These are phyloP conservation scores for Columbina picui DNA, from an alignment of 2,113 vertebrate species.

Conservation along the genomic window DNA sequence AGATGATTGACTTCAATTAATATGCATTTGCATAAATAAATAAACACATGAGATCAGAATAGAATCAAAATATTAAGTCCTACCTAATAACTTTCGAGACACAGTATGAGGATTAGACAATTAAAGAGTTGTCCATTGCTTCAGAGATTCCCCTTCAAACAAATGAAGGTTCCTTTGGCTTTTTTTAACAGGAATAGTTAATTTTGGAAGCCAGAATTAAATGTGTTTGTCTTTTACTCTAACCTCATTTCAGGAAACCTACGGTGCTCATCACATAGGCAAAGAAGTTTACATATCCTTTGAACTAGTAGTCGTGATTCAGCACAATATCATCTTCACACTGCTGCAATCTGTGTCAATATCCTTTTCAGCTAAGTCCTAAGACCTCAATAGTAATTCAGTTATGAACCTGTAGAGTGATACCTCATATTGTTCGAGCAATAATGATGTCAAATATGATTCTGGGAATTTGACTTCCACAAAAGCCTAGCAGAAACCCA, in stretches of 20 bases:
- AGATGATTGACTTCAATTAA: background rate
- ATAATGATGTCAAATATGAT: background rate
- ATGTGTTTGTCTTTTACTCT: background rate
- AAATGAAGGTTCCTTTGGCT: background rate
- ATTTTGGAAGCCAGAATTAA: background rate
- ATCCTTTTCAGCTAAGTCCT: background rate
- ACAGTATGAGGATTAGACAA: background rate
- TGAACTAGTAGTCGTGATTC: background rate
- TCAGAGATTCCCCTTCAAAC: background rate
- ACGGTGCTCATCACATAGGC: background rate
- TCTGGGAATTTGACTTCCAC: background rate
- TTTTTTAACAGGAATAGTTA: background rate
- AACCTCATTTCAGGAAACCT: background rate
- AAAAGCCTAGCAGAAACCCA: background rate
- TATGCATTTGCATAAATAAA: background rate
- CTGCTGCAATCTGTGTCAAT: background rate
- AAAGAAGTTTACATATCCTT: background rate
- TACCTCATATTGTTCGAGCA: background rate
- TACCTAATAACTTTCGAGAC: background rate
- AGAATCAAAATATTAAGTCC: background rate
- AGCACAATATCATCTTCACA: background rate
- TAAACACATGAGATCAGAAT: background rate
- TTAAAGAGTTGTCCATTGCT: background rate
- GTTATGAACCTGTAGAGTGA: accelerated
- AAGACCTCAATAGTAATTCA: background rate